These are phyloP conservation scores for Lepisosteus oculatus DNA, from an alignment of 2,113 vertebrate genomes.

Conservation along the genomic window DNA sequence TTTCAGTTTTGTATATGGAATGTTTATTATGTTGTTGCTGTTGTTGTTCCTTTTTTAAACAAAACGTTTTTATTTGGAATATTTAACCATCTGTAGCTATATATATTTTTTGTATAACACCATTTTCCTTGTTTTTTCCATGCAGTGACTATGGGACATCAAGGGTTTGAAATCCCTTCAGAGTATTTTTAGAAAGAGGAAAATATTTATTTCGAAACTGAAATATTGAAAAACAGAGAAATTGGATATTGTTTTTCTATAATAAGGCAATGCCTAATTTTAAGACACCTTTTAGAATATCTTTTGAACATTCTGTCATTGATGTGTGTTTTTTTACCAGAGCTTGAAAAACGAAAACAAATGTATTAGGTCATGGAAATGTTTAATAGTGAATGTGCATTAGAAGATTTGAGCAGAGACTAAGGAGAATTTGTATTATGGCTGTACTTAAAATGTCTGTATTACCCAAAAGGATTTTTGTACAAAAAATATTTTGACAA, in stretches of 20 bases:
- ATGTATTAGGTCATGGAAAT: neutral
- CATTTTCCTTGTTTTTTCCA: constrained; percentile 36
- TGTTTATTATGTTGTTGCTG: constrained; percentile 44
- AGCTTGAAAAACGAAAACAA: neutral
- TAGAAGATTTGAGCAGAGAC: neutral
- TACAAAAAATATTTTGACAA: neutral
- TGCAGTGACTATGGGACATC: constrained; percentile 48
- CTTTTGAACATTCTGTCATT: constrained; percentile 5
- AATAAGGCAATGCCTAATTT: too few species aligned
- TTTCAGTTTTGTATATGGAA: constrained; percentile 61
- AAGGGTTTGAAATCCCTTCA: constrained; percentile 41
- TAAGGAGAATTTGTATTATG: neutral
- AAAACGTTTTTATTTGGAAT: constrained; percentile 50
- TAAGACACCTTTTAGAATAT: constrained; percentile 23
- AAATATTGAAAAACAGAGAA: constrained; percentile 50
- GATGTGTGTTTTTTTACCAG: neutral
- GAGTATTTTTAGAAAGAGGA: constrained; percentile 55
- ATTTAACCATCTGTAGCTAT: constrained; percentile 52
- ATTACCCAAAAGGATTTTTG: neutral
- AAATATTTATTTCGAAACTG: constrained; percentile 76
- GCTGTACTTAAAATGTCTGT: neutral
- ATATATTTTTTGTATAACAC: constrained; percentile 40
- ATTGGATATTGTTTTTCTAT: constrained; percentile 18
- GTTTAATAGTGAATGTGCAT: neutral
- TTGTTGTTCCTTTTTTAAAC: constrained; percentile 39